These are phyloP conservation scores for Scrobipalpa costella DNA, from an alignment of 2,888 invertebrate genomes.

Conservation along the genomic window DNA sequence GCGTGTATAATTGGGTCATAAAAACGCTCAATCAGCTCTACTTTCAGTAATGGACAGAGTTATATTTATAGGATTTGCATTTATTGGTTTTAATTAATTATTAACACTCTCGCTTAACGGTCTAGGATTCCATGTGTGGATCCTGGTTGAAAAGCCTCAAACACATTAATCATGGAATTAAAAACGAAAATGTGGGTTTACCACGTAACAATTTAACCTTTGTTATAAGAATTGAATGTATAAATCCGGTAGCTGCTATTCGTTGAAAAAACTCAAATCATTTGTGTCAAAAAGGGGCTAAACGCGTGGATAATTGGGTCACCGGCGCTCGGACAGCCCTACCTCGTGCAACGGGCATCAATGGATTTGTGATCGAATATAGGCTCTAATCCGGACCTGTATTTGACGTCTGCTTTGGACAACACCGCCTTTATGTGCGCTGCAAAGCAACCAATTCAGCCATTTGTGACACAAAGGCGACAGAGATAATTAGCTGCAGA, in stretches of 20 bases:
- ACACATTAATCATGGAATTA: too few species aligned
- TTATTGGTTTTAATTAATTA: too few species aligned
- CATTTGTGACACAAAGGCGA: not conserved
- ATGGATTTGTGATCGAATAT: constrained; percentile 18
- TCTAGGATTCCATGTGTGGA: too few species aligned
- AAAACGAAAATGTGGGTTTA: too few species aligned
- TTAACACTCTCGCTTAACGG: too few species aligned
- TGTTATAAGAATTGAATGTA: not conserved
- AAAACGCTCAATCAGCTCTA: not conserved
- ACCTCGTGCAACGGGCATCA: constrained; percentile 4
- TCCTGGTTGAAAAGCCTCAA: too few species aligned
- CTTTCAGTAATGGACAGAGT: too few species aligned
- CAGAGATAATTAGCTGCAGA: not conserved
- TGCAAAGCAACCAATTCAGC: not conserved
- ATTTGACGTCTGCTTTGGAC: not conserved
- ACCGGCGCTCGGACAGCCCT: constrained; percentile 8
- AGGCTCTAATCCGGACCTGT: not conserved
- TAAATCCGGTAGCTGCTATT: too few species aligned
- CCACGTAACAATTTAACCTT: not conserved
- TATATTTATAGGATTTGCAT: too few species aligned
- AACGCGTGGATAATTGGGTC: constrained; percentile 9
- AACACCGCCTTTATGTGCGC: not conserved
- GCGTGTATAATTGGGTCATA: not conserved
- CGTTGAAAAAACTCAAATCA: not conserved
- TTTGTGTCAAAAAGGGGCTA: not conserved